Conservation (phyloP, 2,113 vertebrate species). For the Platycercus adscitus region DNA sequence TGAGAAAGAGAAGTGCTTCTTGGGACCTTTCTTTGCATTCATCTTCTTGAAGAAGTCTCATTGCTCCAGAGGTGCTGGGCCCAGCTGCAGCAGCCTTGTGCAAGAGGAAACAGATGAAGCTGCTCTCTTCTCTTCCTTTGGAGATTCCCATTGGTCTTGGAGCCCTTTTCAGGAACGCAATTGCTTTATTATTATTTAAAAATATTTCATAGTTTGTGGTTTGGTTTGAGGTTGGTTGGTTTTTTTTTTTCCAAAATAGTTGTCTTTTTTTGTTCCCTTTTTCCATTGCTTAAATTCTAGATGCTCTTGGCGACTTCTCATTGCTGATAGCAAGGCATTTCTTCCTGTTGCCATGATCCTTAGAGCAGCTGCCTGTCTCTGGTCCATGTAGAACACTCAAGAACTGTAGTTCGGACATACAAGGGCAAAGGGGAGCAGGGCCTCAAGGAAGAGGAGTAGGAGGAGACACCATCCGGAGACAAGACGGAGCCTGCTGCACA, state of each 20-base stretch:
- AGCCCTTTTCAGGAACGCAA: constrained; percentile 73
- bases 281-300: constrained; percentile 60
- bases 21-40: constrained; percentile 15
- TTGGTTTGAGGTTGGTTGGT: not conserved
- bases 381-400: constrained; percentile 50
- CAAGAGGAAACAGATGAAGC: constrained; percentile 66
- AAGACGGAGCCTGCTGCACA: not conserved
- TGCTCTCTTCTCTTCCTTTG: constrained; percentile 52
- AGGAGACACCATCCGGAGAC: not conserved
- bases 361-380: constrained; percentile 67
- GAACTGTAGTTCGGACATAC: constrained; percentile 16
- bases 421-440: constrained; percentile 67
- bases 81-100: constrained; percentile 60
- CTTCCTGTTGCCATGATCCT: constrained; percentile 62
- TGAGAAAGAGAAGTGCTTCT: constrained; percentile 13
- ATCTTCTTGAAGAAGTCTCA: constrained; percentile 57
- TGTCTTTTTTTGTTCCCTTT: constrained; percentile 48
- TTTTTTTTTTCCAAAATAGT: constrained; percentile 38
- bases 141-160: constrained; percentile 50
- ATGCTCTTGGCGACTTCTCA: constrained; percentile 37
- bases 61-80: constrained; percentile 17
- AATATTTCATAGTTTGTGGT: constrained; percentile 38
- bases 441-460: constrained; percentile 55
- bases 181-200: constrained; percentile 74
- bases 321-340: constrained; percentile 31